These are phyloP conservation scores for Listronotus oregonensis DNA, from an alignment of 1,140 invertebrate genomes.

Conservation along the genomic window DNA sequence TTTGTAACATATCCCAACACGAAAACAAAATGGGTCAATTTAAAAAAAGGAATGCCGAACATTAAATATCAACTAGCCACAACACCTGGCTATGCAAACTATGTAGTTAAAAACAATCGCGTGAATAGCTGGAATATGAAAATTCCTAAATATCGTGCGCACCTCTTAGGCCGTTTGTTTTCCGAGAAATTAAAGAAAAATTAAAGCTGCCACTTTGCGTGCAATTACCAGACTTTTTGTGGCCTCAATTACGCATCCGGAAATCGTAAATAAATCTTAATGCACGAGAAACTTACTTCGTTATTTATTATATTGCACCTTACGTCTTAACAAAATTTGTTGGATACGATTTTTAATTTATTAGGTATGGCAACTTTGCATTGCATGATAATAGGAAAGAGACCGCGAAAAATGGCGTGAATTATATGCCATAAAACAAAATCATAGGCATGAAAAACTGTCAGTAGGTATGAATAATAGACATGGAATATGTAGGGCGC, in stretches of 20 bases:
- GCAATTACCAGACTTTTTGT: conserved; percentile 45
- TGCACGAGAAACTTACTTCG: conserved; percentile 28
- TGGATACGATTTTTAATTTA: neutral
- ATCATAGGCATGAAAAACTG: no score
- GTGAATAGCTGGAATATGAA: conserved; percentile 33
- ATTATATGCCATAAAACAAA: no score
- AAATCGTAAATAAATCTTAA: conserved; percentile 44
- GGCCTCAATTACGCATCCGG: conserved; percentile 43
- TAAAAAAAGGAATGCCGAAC: neutral
- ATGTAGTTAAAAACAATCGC: conserved; percentile 31
- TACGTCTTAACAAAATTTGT: conserved; percentile 31
- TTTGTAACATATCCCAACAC: no score
- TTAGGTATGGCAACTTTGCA: no score
- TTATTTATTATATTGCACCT: conserved; percentile 36
- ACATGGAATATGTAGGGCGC: no score
- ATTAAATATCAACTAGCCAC: conserved; percentile 11
- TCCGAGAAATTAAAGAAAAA: conserved; percentile 41
- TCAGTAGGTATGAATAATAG: no score
- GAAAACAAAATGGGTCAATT: no score
- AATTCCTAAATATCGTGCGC: conserved; percentile 30
- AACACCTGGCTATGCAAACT: conserved; percentile 19
- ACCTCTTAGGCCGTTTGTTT: conserved; percentile 37
- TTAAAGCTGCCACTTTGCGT: conserved; percentile 40
- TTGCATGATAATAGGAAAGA: no score
- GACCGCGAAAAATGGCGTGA: no score